Conservation (phyloP, 2,888 invertebrate genomes). For the Galerucella pusilla region DNA sequence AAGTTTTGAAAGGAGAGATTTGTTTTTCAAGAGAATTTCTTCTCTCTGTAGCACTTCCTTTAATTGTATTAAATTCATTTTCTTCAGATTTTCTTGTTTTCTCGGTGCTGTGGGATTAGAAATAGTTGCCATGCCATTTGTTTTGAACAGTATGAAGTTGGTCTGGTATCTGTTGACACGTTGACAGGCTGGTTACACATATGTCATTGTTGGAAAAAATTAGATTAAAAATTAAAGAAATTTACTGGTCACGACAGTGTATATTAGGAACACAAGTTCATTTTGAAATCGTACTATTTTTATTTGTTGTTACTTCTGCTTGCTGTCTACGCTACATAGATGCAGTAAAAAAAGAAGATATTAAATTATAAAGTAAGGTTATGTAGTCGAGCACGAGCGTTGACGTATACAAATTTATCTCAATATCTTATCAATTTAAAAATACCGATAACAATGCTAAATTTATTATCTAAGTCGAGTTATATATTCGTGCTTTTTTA, state of each 20-base stretch:
- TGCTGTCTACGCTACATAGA: not conserved
- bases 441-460: slow-evolving; percentile 59
- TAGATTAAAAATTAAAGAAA: no score
- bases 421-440: slow-evolving; percentile 37
- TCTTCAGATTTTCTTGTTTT: slow-evolving; percentile 33
- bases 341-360: not conserved
- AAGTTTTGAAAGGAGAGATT: slow-evolving; percentile 40
- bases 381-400: slow-evolving; percentile 2
- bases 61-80: slow-evolving; percentile 41
- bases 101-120: not conserved
- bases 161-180: not conserved
- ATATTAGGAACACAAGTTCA: no score
- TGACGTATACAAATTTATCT: slow-evolving; percentile 35
- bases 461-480: slow-evolving; percentile 58
- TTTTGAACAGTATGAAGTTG: not conserved
- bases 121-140: slow-evolving; percentile 21
- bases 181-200: not conserved
- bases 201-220: not conserved
- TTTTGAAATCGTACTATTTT: no score
- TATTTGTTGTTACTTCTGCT: no score
- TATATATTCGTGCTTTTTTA: slow-evolving; percentile 60
- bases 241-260: no score
- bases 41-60: slow-evolving; percentile 43
- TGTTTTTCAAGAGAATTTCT: slow-evolving; percentile 43
- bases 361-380: not conserved